Conservation (phyloP, 2,797 vertebrate species). For the Manis crassicaudata region DNA sequence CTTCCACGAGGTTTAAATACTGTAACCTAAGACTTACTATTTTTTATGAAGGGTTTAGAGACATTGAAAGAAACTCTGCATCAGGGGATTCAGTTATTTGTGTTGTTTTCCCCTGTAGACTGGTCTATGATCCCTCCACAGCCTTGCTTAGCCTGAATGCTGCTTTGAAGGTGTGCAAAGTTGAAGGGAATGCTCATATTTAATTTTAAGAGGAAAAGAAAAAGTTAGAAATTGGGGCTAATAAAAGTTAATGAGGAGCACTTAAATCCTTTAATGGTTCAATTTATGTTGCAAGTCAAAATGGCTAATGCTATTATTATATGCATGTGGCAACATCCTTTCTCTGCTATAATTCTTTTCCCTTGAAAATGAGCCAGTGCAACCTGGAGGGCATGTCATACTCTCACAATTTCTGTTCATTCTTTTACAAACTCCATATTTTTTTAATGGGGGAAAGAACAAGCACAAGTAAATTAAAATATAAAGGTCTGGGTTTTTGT, state of each 20-base stretch:
- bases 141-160: background rate
- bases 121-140: background rate
- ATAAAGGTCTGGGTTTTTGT: background rate
- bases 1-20: no score
- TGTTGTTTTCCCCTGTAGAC: background rate
- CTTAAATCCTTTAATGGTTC: slow-evolving; percentile 72
- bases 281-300: slow-evolving; percentile 81
- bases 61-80: background rate
- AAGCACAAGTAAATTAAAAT: slow-evolving; percentile 65
- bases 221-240: slow-evolving; percentile 76
- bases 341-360: slow-evolving; percentile 69
- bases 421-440: slow-evolving; percentile 61
- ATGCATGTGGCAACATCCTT: slow-evolving; percentile 75
- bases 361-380: slow-evolving; percentile 70
- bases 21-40: background rate
- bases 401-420: slow-evolving; percentile 33
- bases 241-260: slow-evolving; percentile 81
- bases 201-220: slow-evolving; percentile 77
- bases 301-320: slow-evolving; percentile 66
- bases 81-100: background rate
- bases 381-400: slow-evolving; percentile 25
- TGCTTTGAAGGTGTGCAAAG: slow-evolving; percentile 54
- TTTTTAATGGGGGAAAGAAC: background rate
- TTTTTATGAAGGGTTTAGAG: background rate
- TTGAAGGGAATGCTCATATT: slow-evolving; percentile 49